Evolutionary conservation across 2,113 vertebrate species (phyloP).

Genomic region (Tupaia tana): DNA sequence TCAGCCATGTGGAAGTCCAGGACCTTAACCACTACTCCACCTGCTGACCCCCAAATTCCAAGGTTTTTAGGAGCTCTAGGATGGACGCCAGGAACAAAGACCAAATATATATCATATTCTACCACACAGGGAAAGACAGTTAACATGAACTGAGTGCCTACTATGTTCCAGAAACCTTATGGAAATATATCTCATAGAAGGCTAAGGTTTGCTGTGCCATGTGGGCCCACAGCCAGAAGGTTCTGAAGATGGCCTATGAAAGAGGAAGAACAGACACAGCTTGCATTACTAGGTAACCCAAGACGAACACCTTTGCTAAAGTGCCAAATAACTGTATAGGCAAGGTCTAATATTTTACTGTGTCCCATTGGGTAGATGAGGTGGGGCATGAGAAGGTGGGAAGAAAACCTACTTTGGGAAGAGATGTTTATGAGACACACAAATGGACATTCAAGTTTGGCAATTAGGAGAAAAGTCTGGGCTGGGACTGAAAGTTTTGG

Average conservation of each 20-base stretch:
- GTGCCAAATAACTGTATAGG: background rate
- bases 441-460: background rate
- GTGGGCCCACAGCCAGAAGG: background rate
- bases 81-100: background rate
- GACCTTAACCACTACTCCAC: no score
- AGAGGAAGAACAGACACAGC: background rate
- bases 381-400: no score
- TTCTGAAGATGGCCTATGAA: background rate
- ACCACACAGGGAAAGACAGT: background rate
- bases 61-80: background rate
- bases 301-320: background rate
- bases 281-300: constrained; percentile 45
- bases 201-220: background rate
- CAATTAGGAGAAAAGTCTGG: background rate
- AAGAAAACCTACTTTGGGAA: background rate
- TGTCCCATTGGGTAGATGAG: background rate
- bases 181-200: background rate
- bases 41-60: background rate
- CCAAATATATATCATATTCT: background rate
- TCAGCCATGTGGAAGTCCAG: no score
- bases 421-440: background rate
- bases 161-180: background rate
- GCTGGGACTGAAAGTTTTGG: background rate
- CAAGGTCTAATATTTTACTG: background rate
- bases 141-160: background rate